phyloP scores from a whole-genome alignment of 1,140 invertebrate genomes.

The Camponotus pennsylvanicus region DNA sequence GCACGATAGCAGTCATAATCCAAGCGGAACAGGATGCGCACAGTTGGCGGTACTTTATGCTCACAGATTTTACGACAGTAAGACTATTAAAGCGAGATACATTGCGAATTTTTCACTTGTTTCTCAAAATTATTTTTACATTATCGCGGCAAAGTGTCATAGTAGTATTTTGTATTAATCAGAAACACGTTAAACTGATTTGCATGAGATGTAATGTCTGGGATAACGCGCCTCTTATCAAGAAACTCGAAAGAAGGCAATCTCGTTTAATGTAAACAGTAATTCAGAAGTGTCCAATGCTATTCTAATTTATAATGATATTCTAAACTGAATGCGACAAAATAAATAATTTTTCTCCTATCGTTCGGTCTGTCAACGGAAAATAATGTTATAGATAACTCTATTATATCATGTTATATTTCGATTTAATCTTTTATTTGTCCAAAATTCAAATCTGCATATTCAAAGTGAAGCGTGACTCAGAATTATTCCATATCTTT shows the following conservation, averaged over 20 bases:
- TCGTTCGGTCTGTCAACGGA: neutral
- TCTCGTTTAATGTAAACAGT: neutral
- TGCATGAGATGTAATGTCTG: neutral
- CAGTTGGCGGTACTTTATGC: conserved; percentile 50
- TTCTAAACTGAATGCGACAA: neutral
- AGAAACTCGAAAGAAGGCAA: neutral
- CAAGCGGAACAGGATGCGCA: conserved; percentile 55
- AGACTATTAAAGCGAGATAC: conserved; percentile 41
- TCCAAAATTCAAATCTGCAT: neutral
- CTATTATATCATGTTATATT: neutral
- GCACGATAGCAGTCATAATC: conserved; percentile 59
- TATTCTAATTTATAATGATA: neutral
- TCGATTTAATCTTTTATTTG: neutral
- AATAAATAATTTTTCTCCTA: neutral
- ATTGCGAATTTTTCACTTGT: conserved; percentile 17
- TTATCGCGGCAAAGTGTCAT: no score
- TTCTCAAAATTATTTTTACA: conserved; percentile 34
- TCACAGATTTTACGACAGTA: conserved; percentile 48
- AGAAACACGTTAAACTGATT: neutral
- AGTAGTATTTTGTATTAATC: conserved; percentile 12
- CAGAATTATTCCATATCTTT: conserved; percentile 7
- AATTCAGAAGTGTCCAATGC: neutral
- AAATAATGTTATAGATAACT: conserved; percentile 2
- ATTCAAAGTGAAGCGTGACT: neutral
- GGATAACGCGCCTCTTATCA: neutral